Conservation (phyloP, 2,113 vertebrate species). For the Pedetes capensis region DNA sequence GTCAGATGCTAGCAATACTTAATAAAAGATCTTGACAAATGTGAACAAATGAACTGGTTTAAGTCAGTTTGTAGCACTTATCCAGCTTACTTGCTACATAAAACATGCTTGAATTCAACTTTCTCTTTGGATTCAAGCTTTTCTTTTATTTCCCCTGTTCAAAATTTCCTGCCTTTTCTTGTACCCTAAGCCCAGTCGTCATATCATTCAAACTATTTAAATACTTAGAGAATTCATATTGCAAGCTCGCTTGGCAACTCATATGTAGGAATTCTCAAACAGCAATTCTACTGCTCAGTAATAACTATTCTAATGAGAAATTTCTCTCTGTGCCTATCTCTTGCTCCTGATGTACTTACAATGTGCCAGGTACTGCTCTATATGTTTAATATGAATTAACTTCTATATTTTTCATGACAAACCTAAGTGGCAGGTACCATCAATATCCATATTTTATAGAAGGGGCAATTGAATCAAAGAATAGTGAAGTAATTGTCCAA, state of each 20-base stretch:
- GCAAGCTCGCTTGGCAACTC: neutral
- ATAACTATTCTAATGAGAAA: no score
- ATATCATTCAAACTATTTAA: neutral
- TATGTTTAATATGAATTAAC: neutral
- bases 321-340: neutral
- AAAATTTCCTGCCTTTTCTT: neutral
- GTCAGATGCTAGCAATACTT: neutral
- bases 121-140: neutral
- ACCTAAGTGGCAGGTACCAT: neutral
- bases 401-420: neutral
- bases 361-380: neutral
- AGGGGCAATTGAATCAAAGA: neutral
- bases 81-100: neutral
- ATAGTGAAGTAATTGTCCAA: neutral
- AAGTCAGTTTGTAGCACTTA: neutral
- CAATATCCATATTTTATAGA: neutral
- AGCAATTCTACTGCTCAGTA: neutral
- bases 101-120: neutral
- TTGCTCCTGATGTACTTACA: neutral
- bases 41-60: neutral
- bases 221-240: neutral
- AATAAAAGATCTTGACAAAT: neutral
- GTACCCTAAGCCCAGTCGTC: neutral
- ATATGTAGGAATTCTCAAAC: neutral
- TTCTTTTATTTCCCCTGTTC: neutral